Percentiles rank a stretch among this genome's conserved stretches.
These are phyloP conservation scores for Peromyscus leucopus DNA, from an alignment of 2,113 vertebrate species.

Conservation along the genomic window DNA sequence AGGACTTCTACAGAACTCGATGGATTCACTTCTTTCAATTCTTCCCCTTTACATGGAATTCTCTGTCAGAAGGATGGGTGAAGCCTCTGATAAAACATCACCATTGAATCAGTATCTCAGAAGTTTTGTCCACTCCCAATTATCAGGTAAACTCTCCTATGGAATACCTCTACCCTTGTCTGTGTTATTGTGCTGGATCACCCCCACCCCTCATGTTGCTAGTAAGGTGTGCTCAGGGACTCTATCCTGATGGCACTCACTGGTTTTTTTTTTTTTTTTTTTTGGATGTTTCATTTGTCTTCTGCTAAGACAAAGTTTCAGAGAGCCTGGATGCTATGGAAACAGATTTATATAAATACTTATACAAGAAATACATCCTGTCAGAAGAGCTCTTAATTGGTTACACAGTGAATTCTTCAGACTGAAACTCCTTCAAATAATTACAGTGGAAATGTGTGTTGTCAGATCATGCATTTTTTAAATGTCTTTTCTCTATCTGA, in stretches of 20 bases:
- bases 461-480: conserved; percentile 24
- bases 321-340: conserved; percentile 69
- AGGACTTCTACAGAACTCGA: not conserved
- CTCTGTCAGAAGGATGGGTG: too few species aligned
- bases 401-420: conserved; percentile 58
- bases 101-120: not conserved
- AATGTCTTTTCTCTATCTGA: conserved; percentile 12
- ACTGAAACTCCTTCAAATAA: conserved; percentile 64
- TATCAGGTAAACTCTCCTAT: not conserved
- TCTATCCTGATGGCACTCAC: not conserved
- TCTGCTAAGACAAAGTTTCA: conserved; percentile 44
- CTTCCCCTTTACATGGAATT: not conserved
- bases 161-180: not conserved
- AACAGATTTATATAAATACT: conserved; percentile 77
- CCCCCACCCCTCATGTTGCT: not conserved
- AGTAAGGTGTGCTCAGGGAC: too few species aligned
- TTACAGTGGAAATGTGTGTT: conserved; percentile 52
- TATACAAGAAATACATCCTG: conserved; percentile 44
- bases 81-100: not conserved
- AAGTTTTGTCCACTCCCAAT: not conserved
- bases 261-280: not conserved
- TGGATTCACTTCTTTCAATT: not conserved
- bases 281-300: conserved; percentile 56
- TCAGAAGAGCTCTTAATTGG: conserved; percentile 61
- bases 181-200: not conserved